These are phyloP conservation scores for Seira sanloemensis DNA, from an alignment of 2,888 invertebrate species.

Conservation along the genomic window DNA sequence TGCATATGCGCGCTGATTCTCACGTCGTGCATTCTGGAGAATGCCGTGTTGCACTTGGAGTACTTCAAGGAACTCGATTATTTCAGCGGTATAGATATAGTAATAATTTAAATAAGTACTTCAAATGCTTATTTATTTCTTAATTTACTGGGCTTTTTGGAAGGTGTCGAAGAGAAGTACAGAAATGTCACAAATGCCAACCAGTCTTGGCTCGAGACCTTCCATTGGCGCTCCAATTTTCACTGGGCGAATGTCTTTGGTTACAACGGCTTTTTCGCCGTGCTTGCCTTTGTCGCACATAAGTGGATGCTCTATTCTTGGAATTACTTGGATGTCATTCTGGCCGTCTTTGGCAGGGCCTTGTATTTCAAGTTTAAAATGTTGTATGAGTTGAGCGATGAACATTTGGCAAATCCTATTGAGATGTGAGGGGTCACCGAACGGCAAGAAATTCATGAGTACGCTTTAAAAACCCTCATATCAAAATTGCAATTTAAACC, in stretches of 20 bases:
- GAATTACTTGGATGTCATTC: constrained; percentile 61
- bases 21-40: constrained; percentile 38
- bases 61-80: constrained; percentile 42
- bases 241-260: constrained; percentile 40
- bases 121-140: neutral
- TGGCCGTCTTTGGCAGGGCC: constrained; percentile 59
- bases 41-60: constrained; percentile 46
- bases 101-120: no score
- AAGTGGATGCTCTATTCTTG: constrained; percentile 53
- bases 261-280: constrained; percentile 37
- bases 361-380: constrained; percentile 63
- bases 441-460: neutral
- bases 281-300: constrained; percentile 47
- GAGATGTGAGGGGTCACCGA: neutral
- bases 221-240: constrained; percentile 35
- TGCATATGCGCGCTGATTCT: constrained; percentile 29
- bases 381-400: constrained; percentile 12
- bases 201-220: constrained; percentile 37
- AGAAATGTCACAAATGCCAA: constrained; percentile 12
- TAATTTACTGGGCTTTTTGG: neutral
- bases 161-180: neutral
- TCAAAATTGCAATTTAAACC: neutral
- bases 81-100: constrained; percentile 30
- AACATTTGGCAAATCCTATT: neutral
- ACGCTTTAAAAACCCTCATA: neutral